Conservation (phyloP, 2,797 vertebrate species). For the Hapalemur alaotrensis region DNA sequence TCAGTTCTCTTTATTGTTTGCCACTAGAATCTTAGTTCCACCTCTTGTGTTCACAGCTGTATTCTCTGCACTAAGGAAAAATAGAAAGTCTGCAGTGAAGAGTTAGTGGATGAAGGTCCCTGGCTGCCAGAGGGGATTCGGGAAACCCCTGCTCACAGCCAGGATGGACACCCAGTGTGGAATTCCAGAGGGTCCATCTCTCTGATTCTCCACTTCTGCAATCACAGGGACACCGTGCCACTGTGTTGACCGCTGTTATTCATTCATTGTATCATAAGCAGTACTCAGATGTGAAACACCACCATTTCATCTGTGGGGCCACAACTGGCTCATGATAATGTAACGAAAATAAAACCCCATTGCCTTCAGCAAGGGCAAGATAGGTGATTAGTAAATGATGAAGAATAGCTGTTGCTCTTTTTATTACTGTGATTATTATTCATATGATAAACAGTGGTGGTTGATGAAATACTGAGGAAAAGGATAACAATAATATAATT, state of each 20-base stretch:
- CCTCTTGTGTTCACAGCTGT: not conserved
- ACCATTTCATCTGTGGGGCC: not conserved
- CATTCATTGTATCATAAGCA: not conserved
- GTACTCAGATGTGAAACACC: not conserved
- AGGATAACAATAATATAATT: not conserved
- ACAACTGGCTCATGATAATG: not conserved
- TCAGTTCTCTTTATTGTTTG: not conserved
- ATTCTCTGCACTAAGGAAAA: not conserved
- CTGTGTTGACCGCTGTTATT: not conserved
- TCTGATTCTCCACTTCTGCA: not conserved
- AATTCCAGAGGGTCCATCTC: not conserved
- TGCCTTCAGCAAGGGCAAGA: not conserved
- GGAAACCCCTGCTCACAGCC: not conserved
- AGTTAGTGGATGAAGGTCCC: not conserved
- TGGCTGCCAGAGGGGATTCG: not conserved
- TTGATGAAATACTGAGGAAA: not conserved
- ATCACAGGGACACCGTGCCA: not conserved
- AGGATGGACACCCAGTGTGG: rapidly evolving
- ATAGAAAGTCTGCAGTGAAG: not conserved
- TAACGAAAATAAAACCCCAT: not conserved
- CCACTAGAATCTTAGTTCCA: not conserved
- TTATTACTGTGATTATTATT: not conserved
- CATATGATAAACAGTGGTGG: not conserved
- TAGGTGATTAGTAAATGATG: not conserved
- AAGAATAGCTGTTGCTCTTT: not conserved